Conservation (phyloP, 2,888 invertebrate species). For the Leucophenga maculata region DNA sequence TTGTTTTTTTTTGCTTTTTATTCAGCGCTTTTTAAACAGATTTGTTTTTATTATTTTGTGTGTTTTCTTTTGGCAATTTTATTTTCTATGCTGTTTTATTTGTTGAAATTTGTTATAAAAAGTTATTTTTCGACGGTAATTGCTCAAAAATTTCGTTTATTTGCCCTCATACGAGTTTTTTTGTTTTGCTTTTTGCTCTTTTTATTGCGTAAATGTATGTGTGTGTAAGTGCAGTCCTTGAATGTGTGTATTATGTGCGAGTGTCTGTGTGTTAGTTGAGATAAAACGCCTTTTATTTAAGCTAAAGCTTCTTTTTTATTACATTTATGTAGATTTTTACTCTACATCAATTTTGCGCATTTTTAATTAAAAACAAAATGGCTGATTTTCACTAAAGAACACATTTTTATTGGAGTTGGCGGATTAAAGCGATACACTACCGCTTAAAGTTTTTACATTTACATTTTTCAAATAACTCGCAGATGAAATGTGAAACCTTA, state of each 20-base stretch:
- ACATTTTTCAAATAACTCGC: too few relatives aligned
- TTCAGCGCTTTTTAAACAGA: neutral
- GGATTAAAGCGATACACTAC: too few relatives aligned
- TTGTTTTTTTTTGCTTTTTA: neutral
- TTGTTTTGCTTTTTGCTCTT: neutral
- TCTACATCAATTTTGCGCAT: neutral
- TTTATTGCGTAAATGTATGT: neutral
- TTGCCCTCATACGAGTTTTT: neutral
- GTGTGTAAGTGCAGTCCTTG: too few relatives aligned
- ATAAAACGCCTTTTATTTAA: neutral
- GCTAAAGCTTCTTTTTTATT: neutral
- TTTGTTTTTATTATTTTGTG: neutral
- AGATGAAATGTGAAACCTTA: too few relatives aligned
- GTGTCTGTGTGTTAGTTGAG: too few relatives aligned
- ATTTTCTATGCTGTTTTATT: neutral
- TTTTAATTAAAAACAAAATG: constrained; percentile 11
- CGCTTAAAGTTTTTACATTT: too few relatives aligned
- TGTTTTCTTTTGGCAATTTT: neutral
- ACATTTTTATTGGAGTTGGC: too few relatives aligned
- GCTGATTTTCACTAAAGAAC: neutral
- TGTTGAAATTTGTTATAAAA: constrained; percentile 8
- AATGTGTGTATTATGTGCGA: too few relatives aligned
- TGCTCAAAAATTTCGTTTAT: constrained; percentile 5
- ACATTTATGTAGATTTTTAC: neutral
- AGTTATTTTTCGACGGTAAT: constrained; percentile 5